Evolutionary conservation across 2,888 invertebrate genomes (phyloP).

Genomic region (Dicranocentrus wangi): DNA sequence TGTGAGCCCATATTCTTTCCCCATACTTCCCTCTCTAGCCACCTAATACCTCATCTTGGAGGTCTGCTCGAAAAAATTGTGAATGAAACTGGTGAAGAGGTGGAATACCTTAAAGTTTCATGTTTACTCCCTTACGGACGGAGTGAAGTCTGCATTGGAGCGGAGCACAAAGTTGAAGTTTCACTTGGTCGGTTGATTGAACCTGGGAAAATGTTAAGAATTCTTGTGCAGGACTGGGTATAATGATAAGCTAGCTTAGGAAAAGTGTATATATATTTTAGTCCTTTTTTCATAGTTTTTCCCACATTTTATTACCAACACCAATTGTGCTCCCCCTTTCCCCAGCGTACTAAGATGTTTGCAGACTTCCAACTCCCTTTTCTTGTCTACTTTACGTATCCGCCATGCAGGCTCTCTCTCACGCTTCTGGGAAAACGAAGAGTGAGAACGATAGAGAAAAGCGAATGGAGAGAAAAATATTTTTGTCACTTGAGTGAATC

Average conservation of each 20-base stretch:
- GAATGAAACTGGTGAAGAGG: not conserved
- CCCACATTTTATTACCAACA: not conserved
- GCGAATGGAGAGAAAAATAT: not conserved
- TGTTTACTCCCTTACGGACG: no score
- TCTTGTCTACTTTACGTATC: no score
- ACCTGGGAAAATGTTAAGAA: not conserved
- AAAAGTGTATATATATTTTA: not conserved
- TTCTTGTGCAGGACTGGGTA: not conserved
- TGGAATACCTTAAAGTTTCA: not conserved
- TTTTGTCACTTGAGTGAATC: constrained; percentile 12
- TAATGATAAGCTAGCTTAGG: not conserved
- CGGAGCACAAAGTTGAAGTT: constrained; percentile 8
- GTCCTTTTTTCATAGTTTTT: not conserved
- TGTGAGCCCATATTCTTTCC: not conserved
- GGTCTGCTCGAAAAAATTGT: not conserved
- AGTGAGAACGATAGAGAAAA: not conserved
- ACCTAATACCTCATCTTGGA: no score
- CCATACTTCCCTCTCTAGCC: no score
- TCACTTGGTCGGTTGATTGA: constrained; percentile 7
- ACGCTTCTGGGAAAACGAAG: not conserved
- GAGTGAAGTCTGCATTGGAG: not conserved
- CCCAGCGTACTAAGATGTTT: not conserved
- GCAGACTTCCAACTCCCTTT: not conserved
- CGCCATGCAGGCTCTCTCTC: no score
- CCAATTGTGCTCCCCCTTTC: not conserved